These are phyloP conservation scores for Scaptomyza reducta DNA, from an alignment of 2,888 invertebrate genomes.

Conservation along the genomic window DNA sequence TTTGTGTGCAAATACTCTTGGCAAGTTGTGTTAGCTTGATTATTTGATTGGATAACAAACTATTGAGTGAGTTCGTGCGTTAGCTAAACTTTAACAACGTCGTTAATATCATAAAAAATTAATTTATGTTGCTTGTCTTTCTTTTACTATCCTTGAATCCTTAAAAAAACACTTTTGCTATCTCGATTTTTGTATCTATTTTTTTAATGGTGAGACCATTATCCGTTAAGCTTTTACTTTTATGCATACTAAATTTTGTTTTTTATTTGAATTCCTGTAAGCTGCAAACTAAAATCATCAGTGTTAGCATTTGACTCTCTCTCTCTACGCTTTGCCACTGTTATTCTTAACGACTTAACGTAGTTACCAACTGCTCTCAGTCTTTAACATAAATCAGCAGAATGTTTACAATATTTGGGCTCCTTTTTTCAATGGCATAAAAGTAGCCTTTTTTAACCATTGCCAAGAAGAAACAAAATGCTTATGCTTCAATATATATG, in stretches of 20 bases:
- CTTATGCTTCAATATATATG: no score
- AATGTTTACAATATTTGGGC: constrained; percentile 18
- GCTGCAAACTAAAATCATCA: constrained; percentile 12
- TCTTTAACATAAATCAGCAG: constrained; percentile 22
- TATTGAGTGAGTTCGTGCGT: background rate
- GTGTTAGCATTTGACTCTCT: constrained; percentile 8
- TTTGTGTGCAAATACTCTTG: background rate
- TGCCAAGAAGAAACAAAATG: background rate
- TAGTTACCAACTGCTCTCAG: constrained; percentile 10
- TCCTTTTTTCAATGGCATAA: constrained; percentile 15
- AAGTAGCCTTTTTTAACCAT: background rate
- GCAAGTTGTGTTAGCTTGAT: background rate
- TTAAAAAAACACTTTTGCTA: no score
- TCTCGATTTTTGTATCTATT: background rate
- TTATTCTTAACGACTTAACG: constrained; percentile 24
- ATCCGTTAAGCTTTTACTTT: background rate
- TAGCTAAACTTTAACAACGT: background rate
- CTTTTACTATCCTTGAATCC: background rate
- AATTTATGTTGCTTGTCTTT: background rate
- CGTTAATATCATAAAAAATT: background rate
- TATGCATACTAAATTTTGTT: constrained; percentile 32
- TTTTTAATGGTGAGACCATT: background rate
- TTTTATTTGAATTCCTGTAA: constrained; percentile 20
- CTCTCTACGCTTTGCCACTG: constrained; percentile 20
- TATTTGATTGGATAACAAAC: constrained; percentile 3